Evolutionary conservation across 2,113 vertebrate species (phyloP).

Genomic region (Syngnathoides biaculeatus): DNA sequence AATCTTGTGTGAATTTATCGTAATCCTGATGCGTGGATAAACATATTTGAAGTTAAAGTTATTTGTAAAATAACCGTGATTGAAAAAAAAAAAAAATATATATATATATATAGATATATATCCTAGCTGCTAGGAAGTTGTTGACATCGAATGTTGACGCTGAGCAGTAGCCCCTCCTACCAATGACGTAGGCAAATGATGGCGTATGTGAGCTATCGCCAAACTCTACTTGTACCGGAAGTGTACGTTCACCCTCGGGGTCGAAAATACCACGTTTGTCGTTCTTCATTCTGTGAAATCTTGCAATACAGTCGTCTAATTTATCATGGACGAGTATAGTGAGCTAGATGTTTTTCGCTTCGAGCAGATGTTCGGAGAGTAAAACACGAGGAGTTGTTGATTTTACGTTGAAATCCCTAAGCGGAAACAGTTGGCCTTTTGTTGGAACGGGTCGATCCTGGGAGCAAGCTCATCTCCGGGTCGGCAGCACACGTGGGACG

Average conservation of each 20-base stretch:
- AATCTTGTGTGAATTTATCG: too few relatives aligned
- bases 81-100: too few relatives aligned
- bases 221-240: neutral
- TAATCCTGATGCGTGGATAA: too few relatives aligned
- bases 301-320: neutral
- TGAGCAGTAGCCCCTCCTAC: neutral
- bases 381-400: neutral
- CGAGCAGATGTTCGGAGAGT: neutral
- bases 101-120: too few relatives aligned
- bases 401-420: neutral
- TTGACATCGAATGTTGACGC: neutral
- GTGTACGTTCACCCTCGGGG: neutral
- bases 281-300: neutral
- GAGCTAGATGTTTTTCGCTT: neutral
- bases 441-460: neutral
- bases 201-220: neutral
- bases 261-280: neutral
- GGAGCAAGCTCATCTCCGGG: constrained; percentile 6
- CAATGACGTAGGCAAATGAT: neutral
- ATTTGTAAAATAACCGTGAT: neutral
- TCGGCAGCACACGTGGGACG: constrained; percentile 47
- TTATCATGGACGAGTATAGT: neutral
- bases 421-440: neutral
- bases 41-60: neutral
- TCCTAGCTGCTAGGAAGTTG: neutral